These are phyloP conservation scores for Hyposoter didymator DNA, from an alignment of 2,888 invertebrate species.

Conservation along the genomic window DNA sequence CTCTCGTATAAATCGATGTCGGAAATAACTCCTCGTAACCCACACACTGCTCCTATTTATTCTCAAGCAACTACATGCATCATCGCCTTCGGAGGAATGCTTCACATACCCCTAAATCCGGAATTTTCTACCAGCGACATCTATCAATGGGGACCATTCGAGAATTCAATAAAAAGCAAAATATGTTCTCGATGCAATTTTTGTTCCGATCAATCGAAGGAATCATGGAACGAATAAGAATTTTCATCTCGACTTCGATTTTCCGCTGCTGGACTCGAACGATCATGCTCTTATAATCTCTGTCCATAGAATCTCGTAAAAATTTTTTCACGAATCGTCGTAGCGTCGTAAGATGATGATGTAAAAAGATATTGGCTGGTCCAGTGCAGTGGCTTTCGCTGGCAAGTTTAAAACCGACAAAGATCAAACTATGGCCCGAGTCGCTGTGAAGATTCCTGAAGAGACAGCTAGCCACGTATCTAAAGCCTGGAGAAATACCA, in stretches of 20 bases:
- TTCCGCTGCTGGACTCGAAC: background rate
- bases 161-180: conserved; percentile 7
- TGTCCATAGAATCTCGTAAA: background rate
- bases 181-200: background rate
- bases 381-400: background rate
- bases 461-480: conserved; percentile 3
- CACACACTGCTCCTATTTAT: conserved; percentile 6
- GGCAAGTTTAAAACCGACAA: conserved; percentile 6
- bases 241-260: background rate
- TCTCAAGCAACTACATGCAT: conserved; percentile 45
- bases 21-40: conserved; percentile 42
- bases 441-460: conserved; percentile 4
- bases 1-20: conserved; percentile 49
- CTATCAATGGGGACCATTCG: conserved; percentile 1
- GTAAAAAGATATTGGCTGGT: background rate
- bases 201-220: background rate
- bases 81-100: conserved; percentile 35
- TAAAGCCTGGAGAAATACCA: conserved; percentile 48
- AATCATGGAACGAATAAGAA: background rate
- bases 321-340: background rate
- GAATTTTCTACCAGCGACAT: background rate
- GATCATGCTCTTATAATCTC: background rate
- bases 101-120: conserved; percentile 1
- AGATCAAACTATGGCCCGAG: conserved; percentile 21
- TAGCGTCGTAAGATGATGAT: background rate